These are phyloP conservation scores for Harpalus rubripes DNA, from an alignment of 2,888 invertebrate species.

Conservation along the genomic window DNA sequence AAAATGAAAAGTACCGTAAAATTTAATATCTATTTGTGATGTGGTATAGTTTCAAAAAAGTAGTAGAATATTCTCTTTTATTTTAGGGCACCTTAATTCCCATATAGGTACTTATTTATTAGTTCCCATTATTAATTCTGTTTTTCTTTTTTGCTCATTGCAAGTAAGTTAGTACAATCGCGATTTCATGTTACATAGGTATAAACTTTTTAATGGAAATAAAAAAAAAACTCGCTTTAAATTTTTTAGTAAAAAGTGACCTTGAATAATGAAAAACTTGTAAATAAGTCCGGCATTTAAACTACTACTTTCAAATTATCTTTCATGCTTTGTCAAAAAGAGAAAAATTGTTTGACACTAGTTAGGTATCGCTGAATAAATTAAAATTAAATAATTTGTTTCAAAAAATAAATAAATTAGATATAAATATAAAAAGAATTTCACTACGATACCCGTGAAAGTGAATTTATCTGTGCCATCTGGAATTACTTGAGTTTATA, in stretches of 20 bases:
- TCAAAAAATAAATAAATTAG: background rate
- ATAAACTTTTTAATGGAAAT: background rate
- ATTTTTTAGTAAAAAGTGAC: background rate
- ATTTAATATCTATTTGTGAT: too few relatives aligned
- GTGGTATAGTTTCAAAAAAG: too few relatives aligned
- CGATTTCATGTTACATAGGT: too few relatives aligned
- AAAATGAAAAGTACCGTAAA: too few relatives aligned
- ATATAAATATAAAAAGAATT: slow-evolving; percentile 7
- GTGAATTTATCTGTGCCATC: slow-evolving; percentile 46
- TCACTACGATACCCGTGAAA: slow-evolving; percentile 25
- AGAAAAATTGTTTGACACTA: slow-evolving; percentile 25
- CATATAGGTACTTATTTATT: too few relatives aligned
- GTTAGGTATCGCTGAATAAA: background rate
- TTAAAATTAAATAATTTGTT: background rate
- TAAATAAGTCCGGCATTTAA: slow-evolving; percentile 17
- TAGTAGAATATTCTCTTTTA: too few relatives aligned
- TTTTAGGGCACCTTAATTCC: too few relatives aligned
- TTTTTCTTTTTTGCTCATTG: too few relatives aligned
- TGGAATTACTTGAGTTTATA: slow-evolving; percentile 13
- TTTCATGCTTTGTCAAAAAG: slow-evolving; percentile 10
- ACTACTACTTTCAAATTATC: slow-evolving; percentile 23
- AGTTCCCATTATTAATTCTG: too few relatives aligned
- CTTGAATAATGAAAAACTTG: slow-evolving; percentile 13
- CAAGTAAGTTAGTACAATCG: too few relatives aligned
- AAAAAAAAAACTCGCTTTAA: background rate